phyloP scores from a whole-genome alignment of 2,113 vertebrate genomes.

The Seriola aureovittata region DNA sequence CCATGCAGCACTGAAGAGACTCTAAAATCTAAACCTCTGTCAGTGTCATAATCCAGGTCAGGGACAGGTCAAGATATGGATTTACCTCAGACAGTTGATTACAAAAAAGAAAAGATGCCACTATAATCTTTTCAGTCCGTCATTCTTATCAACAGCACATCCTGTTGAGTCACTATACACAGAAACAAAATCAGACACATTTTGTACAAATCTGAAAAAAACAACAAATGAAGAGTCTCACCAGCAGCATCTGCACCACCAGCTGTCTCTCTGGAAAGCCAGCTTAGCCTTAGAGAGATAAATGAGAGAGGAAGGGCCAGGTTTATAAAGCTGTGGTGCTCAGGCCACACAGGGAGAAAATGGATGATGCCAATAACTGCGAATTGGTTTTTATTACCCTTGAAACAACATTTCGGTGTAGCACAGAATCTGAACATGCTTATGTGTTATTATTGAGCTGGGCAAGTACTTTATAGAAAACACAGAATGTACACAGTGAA shows the following conservation, averaged over 20 bases:
- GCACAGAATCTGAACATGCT: neutral
- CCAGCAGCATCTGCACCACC: constrained; percentile 16
- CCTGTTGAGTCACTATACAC: constrained; percentile 18
- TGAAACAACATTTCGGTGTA: neutral
- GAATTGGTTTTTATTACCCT: neutral
- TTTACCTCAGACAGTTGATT: neutral
- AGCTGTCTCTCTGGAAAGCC: constrained; percentile 8
- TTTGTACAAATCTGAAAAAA: constrained; percentile 10
- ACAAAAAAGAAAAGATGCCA: neutral
- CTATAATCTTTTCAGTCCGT: neutral
- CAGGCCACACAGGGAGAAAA: neutral
- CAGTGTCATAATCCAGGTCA: neutral
- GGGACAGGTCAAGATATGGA: neutral
- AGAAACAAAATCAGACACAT: neutral
- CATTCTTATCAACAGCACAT: constrained; percentile 1
- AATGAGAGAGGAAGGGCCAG: neutral
- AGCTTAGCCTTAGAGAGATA: neutral
- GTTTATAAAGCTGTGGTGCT: neutral
- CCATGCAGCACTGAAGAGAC: neutral
- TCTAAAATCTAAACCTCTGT: constrained; percentile 2
- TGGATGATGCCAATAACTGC: neutral
- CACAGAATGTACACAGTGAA: neutral
- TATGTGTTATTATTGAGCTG: neutral
- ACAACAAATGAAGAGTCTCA: neutral
- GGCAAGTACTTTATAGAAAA: too few species aligned